These are phyloP conservation scores for Mustela nigripes DNA, from an alignment of 2,113 vertebrate species.

Conservation along the genomic window DNA sequence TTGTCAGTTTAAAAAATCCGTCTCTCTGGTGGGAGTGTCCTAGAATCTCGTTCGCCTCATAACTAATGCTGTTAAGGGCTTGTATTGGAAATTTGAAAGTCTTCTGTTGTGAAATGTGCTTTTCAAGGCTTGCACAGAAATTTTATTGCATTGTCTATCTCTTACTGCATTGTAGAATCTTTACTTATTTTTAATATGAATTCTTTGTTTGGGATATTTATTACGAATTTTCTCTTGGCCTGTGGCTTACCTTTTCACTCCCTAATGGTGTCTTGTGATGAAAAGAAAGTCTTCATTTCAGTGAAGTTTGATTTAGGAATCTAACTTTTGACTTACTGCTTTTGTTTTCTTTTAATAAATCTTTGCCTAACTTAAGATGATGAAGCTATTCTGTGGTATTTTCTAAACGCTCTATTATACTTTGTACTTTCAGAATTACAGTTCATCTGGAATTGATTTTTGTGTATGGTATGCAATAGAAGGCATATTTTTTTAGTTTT, in stretches of 20 bases:
- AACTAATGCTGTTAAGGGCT: neutral
- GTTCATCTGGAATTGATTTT: neutral
- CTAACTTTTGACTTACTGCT: neutral
- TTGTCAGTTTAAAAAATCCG: neutral
- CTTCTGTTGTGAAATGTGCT: neutral
- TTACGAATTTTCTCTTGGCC: neutral
- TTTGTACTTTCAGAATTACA: neutral
- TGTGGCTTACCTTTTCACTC: neutral
- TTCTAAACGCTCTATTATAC: neutral
- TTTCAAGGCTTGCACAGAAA: neutral
- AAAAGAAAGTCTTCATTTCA: constrained; percentile 14
- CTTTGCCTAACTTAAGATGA: neutral
- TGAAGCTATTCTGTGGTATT: neutral
- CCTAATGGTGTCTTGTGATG: neutral
- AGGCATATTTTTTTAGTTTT: neutral
- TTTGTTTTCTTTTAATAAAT: neutral
- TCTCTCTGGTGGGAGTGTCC: neutral
- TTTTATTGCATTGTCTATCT: neutral
- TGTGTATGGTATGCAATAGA: neutral
- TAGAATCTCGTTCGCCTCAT: neutral
- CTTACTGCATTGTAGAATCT: neutral
- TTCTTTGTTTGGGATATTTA: constrained; percentile 8
- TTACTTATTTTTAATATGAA: neutral
- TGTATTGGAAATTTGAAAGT: neutral
- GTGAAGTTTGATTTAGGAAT: constrained; percentile 36